Evolutionary conservation across 1,140 invertebrate species (phyloP), one percentile per base, ranked within the genome.

Genomic region (Aphis gossypii): DNA sequence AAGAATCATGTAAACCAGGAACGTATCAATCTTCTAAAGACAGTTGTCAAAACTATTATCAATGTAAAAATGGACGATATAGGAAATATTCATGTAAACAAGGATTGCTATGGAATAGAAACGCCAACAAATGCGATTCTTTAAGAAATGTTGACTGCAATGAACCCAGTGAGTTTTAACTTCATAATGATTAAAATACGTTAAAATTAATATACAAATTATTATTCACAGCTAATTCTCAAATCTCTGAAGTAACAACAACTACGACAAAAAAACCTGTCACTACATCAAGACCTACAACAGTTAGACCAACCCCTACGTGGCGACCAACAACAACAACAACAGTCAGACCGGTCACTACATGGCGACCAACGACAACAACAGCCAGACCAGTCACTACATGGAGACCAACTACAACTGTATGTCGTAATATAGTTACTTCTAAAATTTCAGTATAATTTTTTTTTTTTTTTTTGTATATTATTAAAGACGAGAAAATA

Each of bases 51-150:
- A 96, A 96, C 1, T 98, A 98, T 94, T 97, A 97, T 93, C 96
- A 97, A 94, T 98, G 98, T 94, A 96, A 97, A 25, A 95, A 96
- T 7, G 97, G 97, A 0, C 96, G 97, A 92, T 96, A 97, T 92
- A 96, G 95, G 83, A 96, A 96, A 51, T 96, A 97, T 94, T 96
- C 96, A 46, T 98, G 98, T 95, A 97, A 97, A 0, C 96, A 97
- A 1, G 97, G 97, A 56, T 95, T 98, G n/a, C 97, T 98, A 94
- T 98, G 97, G 97, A 97, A 98, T 94, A 95, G 95, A 20, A 95
- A 95, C 7, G 95, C 95, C 30, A 95, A 96, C n/a, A 95, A 96
- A 18, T 98, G 98, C 94, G 98, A 98, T 94, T 98, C 97, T 97
- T 97, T 97, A 5, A 95, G 95, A 35, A 95, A 95, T 25, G 97